Evolutionary conservation across 2,797 vertebrate species (phyloP).

Genomic region (Acanthurus leucopareius): DNA sequence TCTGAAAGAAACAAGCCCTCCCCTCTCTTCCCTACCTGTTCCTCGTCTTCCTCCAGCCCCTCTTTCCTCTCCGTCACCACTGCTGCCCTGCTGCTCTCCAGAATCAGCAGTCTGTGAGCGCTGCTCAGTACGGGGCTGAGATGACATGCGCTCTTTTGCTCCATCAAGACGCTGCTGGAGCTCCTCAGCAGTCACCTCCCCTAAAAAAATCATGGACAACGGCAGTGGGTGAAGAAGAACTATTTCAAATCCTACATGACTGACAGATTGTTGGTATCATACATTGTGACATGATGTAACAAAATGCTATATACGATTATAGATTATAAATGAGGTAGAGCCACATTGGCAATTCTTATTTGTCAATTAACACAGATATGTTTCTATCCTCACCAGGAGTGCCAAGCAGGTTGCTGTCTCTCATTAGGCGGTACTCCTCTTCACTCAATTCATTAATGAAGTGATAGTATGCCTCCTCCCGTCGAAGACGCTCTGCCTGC

Average conservation of each 20-base stretch:
- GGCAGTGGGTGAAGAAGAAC: neutral
- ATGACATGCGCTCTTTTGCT: slow-evolving; percentile 90
- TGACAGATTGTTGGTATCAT: neutral
- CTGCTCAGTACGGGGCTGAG: slow-evolving; percentile 85
- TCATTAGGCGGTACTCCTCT: slow-evolving; percentile 97
- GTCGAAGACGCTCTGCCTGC: slow-evolving; percentile 94
- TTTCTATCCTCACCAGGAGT: slow-evolving; percentile 89
- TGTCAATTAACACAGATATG: neutral
- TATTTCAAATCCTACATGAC: neutral
- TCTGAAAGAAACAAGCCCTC: neutral
- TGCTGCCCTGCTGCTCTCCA: slow-evolving; percentile 82
- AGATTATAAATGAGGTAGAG: neutral
- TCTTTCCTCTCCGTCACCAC: slow-evolving; percentile 75
- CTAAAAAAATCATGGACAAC: slow-evolving; percentile 75
- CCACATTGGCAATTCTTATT: neutral
- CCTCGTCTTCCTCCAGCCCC: slow-evolving; percentile 68
- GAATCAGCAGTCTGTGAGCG: slow-evolving; percentile 80
- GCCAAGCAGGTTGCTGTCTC: slow-evolving; percentile 94
- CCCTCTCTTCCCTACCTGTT: slow-evolving; percentile 57
- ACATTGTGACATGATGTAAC: neutral
- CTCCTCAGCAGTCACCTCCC: slow-evolving; percentile 96
- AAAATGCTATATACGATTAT: too few species aligned
- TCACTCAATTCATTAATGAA: slow-evolving; percentile 96
- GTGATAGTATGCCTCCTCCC: slow-evolving; percentile 98
- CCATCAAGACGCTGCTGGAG: slow-evolving; percentile 92